phyloP scores from a whole-genome alignment of 2,888 invertebrate genomes.

The Quadriops clusia region DNA sequence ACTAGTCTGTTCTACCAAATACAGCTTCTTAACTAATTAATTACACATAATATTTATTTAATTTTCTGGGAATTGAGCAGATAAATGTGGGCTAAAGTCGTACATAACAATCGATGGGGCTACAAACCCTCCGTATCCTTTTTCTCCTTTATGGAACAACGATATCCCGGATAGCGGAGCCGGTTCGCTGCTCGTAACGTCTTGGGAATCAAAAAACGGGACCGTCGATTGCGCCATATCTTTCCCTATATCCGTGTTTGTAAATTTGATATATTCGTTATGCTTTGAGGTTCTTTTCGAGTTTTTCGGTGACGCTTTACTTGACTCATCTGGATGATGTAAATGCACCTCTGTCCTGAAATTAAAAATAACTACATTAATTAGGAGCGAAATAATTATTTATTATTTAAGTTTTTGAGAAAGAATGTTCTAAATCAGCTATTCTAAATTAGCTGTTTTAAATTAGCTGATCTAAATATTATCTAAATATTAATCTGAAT shows the following conservation, averaged over 20 bases:
- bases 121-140: slow-evolving; percentile 41
- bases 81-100: slow-evolving; percentile 27
- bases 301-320: too few species aligned
- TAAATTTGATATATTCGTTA: slow-evolving; percentile 39
- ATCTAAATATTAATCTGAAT: too few species aligned
- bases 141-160: slow-evolving; percentile 40
- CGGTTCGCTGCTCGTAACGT: slow-evolving; percentile 31
- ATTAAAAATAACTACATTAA: slow-evolving; percentile 16
- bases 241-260: slow-evolving; percentile 36
- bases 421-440: too few species aligned
- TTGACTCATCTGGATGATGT: slow-evolving; percentile 32
- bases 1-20: too few species aligned
- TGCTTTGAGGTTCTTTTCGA: too few species aligned
- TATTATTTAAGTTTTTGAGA: too few species aligned
- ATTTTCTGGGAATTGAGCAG: too few species aligned
- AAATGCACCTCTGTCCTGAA: slow-evolving; percentile 29
- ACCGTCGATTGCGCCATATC: slow-evolving; percentile 45
- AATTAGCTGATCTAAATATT: too few species aligned
- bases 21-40: too few species aligned
- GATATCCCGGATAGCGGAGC: slow-evolving; percentile 41
- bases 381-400: too few species aligned
- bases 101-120: slow-evolving; percentile 40
- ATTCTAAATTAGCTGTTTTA: too few species aligned
- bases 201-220: slow-evolving; percentile 43
- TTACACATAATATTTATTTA: too few species aligned